These are phyloP conservation scores for Slavum lentiscoides DNA, from an alignment of 2,888 invertebrate species.

Conservation along the genomic window DNA sequence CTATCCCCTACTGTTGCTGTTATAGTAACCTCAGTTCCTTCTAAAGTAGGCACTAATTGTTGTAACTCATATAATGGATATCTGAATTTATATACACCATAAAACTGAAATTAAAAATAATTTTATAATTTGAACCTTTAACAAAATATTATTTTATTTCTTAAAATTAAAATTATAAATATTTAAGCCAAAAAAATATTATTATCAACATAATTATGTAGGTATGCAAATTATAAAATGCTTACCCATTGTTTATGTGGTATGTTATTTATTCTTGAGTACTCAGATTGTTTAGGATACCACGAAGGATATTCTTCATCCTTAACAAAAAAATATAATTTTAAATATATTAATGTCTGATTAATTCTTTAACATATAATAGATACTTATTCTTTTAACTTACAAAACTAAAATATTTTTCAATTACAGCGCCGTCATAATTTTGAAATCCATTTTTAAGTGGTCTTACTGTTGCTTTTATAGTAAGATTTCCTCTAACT, in stretches of 20 bases:
- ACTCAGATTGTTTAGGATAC: conserved; percentile 67
- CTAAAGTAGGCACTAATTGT: conserved; percentile 68
- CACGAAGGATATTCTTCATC: conserved; percentile 81
- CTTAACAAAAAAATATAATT: conserved; percentile 59
- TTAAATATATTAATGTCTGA: background rate
- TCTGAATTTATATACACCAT: conserved; percentile 83
- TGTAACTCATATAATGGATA: conserved; percentile 82
- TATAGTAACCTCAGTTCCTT: conserved; percentile 80
- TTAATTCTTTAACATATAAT: conserved; percentile 51
- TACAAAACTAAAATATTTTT: conserved; percentile 76
- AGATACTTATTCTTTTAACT: conserved; percentile 59
- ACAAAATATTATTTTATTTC: conserved; percentile 42
- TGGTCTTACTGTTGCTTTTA: conserved; percentile 77
- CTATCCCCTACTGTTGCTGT: conserved; percentile 86
- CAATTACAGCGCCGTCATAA: conserved; percentile 63
- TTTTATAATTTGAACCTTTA: conserved; percentile 26
- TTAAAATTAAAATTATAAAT: too few species aligned
- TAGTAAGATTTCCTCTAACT: conserved; percentile 83
- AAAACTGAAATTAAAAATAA: conserved; percentile 67
- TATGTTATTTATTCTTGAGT: conserved; percentile 58
- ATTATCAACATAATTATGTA: background rate
- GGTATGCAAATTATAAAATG: conserved; percentile 56
- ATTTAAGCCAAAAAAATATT: background rate
- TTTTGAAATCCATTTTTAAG: conserved; percentile 60
- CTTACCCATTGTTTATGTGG: conserved; percentile 76